Evolutionary conservation across 2,888 invertebrate genomes (phyloP).

Genomic region (Tenthredo amoena): DNA sequence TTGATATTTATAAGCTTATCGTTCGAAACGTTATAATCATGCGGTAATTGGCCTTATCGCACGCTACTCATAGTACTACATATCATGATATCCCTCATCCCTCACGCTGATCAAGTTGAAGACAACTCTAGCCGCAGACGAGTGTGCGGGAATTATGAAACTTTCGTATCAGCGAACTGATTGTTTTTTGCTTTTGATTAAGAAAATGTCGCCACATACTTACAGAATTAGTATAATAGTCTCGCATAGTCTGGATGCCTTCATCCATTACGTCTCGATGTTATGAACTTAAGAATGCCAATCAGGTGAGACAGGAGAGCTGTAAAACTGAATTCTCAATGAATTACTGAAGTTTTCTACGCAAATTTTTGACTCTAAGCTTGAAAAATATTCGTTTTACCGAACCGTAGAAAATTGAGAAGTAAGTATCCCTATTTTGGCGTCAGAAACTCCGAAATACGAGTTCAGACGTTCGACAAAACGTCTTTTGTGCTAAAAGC

Average conservation of each 20-base stretch:
- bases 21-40: too few relatives aligned
- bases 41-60: too few relatives aligned
- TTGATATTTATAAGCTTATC: too few relatives aligned
- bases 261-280: background rate
- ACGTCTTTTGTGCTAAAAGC: background rate
- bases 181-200: background rate
- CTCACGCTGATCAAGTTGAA: too few relatives aligned
- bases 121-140: too few relatives aligned
- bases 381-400: background rate
- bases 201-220: background rate
- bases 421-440: background rate
- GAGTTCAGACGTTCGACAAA: background rate
- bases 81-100: too few relatives aligned
- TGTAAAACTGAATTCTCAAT: background rate
- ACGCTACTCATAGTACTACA: too few relatives aligned
- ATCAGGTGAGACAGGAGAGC: background rate
- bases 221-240: background rate
- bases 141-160: too few relatives aligned
- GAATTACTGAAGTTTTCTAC: background rate
- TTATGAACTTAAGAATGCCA: background rate
- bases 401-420: background rate
- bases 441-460: background rate
- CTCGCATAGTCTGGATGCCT: background rate
- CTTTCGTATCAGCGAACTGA: background rate
- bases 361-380: background rate